Evolutionary conservation across 2,888 invertebrate species (phyloP), one percentile per base, ranked within the genome.

Genomic region (Lobophora halterata): DNA sequence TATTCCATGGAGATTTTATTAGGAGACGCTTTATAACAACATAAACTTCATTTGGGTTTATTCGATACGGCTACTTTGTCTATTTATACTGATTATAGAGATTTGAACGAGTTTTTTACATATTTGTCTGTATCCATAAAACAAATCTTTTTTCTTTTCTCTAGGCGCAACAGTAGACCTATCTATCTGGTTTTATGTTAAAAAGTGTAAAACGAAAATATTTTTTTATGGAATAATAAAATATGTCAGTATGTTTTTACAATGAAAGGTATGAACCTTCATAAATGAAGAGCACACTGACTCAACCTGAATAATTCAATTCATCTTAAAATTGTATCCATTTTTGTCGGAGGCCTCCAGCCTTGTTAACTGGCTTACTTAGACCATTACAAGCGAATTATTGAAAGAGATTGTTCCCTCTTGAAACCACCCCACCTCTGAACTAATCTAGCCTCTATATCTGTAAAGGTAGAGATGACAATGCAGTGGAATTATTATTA

Each of bases 291-390:
- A 8, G 16, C 29, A 12, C 31, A 14, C 26, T 8, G 19, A 11
- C 31, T 23, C 9, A 12, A 18, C 24, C 17, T 41, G 54, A 70
- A 66, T 71, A 64, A 71, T 68, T 68, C 61, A 71, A 68, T 69
- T 58, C 68, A 65, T 59, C 56, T 65, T 58, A 59, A 68, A 67
- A 61, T 58, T 61, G 61, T 61, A 59, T 62, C 57, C 61, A 61
- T 61, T 68, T 64, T 63, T 69, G 68, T 59, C 50, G 51, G 58
- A 50, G 48, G 57, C 47, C 60, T 62, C 52, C 52, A 61, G 60
- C 63, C 68, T 71, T 69, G 72, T 71, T 75, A 76, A 75, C 75
- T 68, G 71, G 65, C 70, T 71, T 71, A 76, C 72, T 77, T 72
- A 64, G 63, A 45, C 65, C 68, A 73, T 77, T 76, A 69, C 65